Conservation (phyloP, 2,113 vertebrate genomes). For the Dermatemys mawii region DNA sequence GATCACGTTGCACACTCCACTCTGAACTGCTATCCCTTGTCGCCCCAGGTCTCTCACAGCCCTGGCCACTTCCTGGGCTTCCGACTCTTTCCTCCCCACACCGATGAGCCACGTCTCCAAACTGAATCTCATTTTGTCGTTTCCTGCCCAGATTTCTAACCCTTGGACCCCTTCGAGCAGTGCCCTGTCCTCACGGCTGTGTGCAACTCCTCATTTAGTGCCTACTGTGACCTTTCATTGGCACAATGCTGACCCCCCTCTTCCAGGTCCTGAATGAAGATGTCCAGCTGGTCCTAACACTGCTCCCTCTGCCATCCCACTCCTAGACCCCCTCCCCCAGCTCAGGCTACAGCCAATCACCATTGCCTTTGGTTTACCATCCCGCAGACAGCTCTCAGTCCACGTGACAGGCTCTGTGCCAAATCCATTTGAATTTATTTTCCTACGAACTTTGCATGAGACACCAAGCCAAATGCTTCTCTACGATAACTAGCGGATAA, state of each 20-base stretch:
- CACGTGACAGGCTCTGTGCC: background rate
- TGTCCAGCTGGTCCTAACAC: background rate
- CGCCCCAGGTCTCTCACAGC: background rate
- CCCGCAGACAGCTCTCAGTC: background rate
- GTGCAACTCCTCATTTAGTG: background rate
- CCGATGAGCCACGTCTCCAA: background rate
- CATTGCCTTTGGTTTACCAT: too few species aligned
- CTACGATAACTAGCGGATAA: rapidly evolving
- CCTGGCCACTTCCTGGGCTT: background rate
- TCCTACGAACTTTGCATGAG: background rate
- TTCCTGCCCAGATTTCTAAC: background rate
- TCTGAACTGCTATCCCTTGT: background rate
- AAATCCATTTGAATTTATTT: background rate
- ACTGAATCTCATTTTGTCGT: background rate
- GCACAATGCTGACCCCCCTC: background rate
- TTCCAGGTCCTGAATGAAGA: background rate
- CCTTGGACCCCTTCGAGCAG: background rate
- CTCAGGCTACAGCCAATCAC: background rate
- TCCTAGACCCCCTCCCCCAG: background rate
- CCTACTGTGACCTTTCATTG: too few species aligned
- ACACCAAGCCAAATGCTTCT: background rate
- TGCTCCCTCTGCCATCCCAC: background rate
- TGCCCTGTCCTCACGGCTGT: background rate
- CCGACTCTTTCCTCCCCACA: background rate
- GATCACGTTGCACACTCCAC: background rate